Base-by-base conservation (phyloP, 1,140 invertebrate genomes). In the Papilio xuthus region DNA sequence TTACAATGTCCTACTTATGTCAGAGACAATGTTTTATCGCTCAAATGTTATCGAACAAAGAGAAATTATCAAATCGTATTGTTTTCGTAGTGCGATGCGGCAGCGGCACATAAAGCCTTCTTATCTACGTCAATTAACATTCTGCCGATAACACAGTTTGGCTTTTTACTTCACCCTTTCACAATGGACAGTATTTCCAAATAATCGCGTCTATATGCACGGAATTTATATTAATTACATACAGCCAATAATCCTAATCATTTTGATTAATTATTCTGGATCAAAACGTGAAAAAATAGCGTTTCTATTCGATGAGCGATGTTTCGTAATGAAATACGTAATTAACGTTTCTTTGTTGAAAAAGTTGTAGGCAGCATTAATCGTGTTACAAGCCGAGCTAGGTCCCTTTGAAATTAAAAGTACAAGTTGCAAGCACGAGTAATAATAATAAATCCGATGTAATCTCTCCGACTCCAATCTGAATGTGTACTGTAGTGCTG, bases 401-500 rank as follows among this genome's bases (percentile, higher is more conserved):
- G 74, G 42, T 79, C 82, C 79, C 77, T 80, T 84, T 81, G 77
- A 84, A 82, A 81, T 82, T 81, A 82, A 84, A 84, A 82, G 78
- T 80, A 71, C 79, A 44, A 83, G 77, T 63, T 76, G 73, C 73
- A 79, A 69, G 53, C n/a, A 26, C 15, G 60, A 67, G 47, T 77
- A 79, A 76, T 80, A 75, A 76, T 79, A 77, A 82, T 78, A 82
- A 84, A 84, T 85, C 76, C 80, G 80, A 82, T 81, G 80, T 84
- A 86, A 87, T 85, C 84, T 83, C 81, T 69, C 80, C 72, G 60
- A 67, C 76, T 78, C 79, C 78, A 87, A 90, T 88, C 47, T 74
- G 72, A 53, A 74, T 73, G 71, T 74, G 72, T 74, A 56, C 44
- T 74, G 86, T 85, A 53, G 79, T 89, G 90, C 88, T 90, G 90